These are phyloP conservation scores for Rutpela maculata DNA, from an alignment of 2,888 invertebrate species.

Conservation along the genomic window DNA sequence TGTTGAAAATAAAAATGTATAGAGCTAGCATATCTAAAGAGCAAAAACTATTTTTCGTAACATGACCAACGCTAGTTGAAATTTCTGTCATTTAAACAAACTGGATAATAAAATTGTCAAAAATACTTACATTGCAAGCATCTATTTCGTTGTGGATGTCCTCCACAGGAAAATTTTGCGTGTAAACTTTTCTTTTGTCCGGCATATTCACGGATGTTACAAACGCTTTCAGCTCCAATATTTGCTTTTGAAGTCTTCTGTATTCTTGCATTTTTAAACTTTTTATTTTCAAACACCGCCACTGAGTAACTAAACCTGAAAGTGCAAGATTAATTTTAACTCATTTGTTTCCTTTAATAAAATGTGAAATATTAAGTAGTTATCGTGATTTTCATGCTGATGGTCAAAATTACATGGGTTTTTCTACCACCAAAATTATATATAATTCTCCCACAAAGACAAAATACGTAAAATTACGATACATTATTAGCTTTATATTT, in stretches of 20 bases:
- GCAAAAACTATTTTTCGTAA: too few species aligned
- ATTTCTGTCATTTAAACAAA: too few species aligned
- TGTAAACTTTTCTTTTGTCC: constrained; percentile 50
- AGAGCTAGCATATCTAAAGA: too few species aligned
- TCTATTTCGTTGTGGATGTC: constrained; percentile 71
- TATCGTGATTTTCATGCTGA: background rate
- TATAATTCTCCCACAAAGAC: background rate
- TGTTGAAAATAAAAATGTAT: too few species aligned
- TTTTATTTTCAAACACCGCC: constrained; percentile 74
- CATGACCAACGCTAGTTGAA: too few species aligned
- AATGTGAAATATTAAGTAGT: background rate
- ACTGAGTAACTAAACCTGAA: constrained; percentile 74
- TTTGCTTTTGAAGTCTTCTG: constrained; percentile 70
- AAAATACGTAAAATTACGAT: background rate
- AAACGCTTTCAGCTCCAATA: constrained; percentile 70
- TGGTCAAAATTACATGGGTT: background rate
- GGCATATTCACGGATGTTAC: constrained; percentile 66
- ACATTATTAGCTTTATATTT: too few species aligned
- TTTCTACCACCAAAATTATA: background rate
- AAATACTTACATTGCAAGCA: constrained; percentile 70
- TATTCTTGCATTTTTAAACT: constrained; percentile 71
- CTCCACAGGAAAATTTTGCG: constrained; percentile 65
- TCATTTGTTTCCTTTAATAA: background rate
- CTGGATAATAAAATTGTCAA: background rate
- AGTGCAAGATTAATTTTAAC: constrained; percentile 42